Evolutionary conservation across 2,113 vertebrate genomes (phyloP).

Genomic region (Plecotus auritus): DNA sequence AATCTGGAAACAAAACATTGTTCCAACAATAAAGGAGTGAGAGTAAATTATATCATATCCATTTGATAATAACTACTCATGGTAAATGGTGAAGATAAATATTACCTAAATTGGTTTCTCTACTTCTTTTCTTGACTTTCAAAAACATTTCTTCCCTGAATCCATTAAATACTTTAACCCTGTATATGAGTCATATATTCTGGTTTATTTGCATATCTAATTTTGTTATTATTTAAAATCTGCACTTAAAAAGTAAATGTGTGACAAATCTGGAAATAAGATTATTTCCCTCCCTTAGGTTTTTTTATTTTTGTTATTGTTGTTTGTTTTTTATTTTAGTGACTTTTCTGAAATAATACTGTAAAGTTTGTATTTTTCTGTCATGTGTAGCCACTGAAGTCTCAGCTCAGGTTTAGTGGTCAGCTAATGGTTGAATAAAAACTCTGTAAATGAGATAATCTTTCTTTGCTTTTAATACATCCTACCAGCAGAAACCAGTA

Average conservation of each 20-base stretch:
- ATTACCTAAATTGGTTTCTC: neutral
- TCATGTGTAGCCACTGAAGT: neutral
- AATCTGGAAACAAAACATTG: neutral
- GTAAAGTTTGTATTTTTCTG: neutral
- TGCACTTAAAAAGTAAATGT: neutral
- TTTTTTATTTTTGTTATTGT: neutral
- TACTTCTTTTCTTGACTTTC: neutral
- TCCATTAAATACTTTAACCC: neutral
- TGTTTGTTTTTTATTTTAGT: neutral
- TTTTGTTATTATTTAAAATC: neutral
- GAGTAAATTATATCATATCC: neutral
- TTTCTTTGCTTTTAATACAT: neutral
- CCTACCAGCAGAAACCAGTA: neutral
- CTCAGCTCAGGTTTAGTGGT: neutral
- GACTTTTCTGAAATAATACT: neutral
- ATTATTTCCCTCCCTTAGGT: neutral
- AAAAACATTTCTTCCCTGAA: neutral
- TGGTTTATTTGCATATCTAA: neutral
- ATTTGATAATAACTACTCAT: neutral
- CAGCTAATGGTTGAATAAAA: neutral
- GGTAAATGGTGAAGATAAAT: neutral
- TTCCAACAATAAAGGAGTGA: neutral
- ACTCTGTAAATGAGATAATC: neutral
- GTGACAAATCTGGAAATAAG: neutral
- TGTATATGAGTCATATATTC: neutral